Percentiles rank a stretch among this genome's conserved stretches.
Evolutionary conservation across 2,113 vertebrate genomes (phyloP).

Genomic region (Cynopterus brachyotis): DNA sequence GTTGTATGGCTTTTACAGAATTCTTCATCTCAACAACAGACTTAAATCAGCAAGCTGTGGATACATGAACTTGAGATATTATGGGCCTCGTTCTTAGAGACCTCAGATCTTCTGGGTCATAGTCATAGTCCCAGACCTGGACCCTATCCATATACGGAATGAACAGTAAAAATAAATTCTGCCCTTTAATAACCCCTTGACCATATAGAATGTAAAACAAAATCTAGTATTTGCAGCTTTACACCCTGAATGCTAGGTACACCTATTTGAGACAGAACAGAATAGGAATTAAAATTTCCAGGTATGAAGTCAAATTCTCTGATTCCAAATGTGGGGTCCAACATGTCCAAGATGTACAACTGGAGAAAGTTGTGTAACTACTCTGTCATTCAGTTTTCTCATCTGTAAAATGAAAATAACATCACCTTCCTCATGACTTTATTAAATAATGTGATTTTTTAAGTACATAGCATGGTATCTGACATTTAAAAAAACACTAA

Average conservation of each 20-base stretch:
- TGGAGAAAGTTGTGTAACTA: neutral
- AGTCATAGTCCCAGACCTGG: neutral
- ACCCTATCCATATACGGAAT: neutral
- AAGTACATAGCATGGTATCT: neutral
- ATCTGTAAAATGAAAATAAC: neutral
- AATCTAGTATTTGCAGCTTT: neutral
- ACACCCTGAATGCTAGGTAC: neutral
- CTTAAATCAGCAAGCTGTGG: neutral
- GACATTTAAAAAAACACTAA: neutral
- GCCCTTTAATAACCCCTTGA: neutral
- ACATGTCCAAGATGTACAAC: neutral
- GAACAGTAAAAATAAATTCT: neutral
- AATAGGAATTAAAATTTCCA: neutral
- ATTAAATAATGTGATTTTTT: neutral
- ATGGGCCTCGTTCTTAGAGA: neutral
- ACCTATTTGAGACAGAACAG: neutral
- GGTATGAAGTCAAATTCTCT: neutral
- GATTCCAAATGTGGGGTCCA: neutral
- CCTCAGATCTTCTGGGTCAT: neutral
- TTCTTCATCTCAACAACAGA: neutral
- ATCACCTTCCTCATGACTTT: neutral
- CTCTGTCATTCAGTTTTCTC: neutral
- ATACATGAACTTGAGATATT: neutral
- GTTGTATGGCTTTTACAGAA: neutral
- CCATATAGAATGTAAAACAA: neutral